Percentiles rank a stretch among this genome's conserved stretches.
Evolutionary conservation across 2,113 vertebrate genomes (phyloP).

Genomic region (Odobenus rosmarus): DNA sequence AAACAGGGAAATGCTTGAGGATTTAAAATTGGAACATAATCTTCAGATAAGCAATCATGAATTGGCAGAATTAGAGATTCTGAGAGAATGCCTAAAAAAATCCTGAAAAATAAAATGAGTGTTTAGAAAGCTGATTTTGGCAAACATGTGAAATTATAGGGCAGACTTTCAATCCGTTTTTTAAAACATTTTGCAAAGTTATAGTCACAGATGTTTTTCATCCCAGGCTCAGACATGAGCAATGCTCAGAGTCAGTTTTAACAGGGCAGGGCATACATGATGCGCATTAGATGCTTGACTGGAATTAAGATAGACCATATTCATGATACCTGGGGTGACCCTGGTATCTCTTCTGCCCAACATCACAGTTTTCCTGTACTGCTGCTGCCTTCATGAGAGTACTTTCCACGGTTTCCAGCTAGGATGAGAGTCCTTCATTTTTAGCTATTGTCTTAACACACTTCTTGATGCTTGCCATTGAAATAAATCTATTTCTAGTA

Average conservation of each 20-base stretch:
- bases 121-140: slow-evolving; percentile 47
- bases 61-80: slow-evolving; percentile 39
- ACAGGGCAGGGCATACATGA: neutral
- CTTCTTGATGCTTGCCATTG: neutral
- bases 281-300: neutral
- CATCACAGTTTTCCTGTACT: neutral
- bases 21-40: slow-evolving; percentile 51
- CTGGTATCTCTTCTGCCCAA: neutral
- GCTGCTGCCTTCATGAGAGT: neutral
- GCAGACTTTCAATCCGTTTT: neutral
- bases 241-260: neutral
- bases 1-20: neutral
- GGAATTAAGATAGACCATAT: neutral
- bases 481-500: neutral
- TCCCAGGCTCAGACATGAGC: neutral
- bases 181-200: neutral
- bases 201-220: neutral
- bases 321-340: neutral
- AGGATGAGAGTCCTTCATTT: neutral
- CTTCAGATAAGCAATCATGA: slow-evolving; percentile 34
- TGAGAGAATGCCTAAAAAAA: slow-evolving; percentile 41
- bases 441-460: neutral
- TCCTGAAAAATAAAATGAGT: slow-evolving; percentile 19
- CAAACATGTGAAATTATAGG: neutral
- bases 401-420: neutral